phyloP scores from a whole-genome alignment of 2,888 invertebrate species.

The Nowickia ferox region DNA sequence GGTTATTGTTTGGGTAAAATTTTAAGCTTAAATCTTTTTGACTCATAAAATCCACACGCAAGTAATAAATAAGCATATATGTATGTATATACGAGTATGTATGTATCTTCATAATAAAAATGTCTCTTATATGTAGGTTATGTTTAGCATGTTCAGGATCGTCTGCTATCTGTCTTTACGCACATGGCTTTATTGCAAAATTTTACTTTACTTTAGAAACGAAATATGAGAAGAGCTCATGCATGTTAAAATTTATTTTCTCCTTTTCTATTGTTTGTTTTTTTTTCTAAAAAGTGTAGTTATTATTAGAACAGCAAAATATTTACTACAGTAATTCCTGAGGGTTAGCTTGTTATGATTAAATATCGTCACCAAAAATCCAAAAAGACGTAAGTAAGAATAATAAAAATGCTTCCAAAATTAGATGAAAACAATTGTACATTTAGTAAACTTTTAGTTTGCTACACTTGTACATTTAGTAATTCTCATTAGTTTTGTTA shows the following conservation, averaged over 20 bases:
- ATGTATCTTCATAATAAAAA: too few relatives aligned
- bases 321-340: not conserved
- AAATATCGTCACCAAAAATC: too few relatives aligned
- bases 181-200: constrained; percentile 41
- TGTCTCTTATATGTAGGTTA: constrained; percentile 3
- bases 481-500: too few relatives aligned
- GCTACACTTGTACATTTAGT: too few relatives aligned
- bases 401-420: too few relatives aligned
- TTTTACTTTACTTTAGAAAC: constrained; percentile 11
- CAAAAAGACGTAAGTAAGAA: too few relatives aligned
- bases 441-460: too few relatives aligned
- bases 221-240: not conserved
- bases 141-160: not conserved
- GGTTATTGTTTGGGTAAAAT: constrained; percentile 11
- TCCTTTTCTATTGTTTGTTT: too few relatives aligned
- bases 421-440: too few relatives aligned
- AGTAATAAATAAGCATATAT: constrained; percentile 30
- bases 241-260: not conserved
- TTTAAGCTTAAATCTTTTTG: constrained; percentile 45
- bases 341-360: not conserved
- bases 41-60: constrained; percentile 57
- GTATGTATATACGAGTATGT: not conserved
- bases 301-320: not conserved
- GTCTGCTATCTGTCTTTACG: constrained; percentile 31
- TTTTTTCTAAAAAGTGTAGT: not conserved